Base-by-base conservation (phyloP, 1,140 invertebrate genomes). In the Neomicropteryx cornuta region DNA sequence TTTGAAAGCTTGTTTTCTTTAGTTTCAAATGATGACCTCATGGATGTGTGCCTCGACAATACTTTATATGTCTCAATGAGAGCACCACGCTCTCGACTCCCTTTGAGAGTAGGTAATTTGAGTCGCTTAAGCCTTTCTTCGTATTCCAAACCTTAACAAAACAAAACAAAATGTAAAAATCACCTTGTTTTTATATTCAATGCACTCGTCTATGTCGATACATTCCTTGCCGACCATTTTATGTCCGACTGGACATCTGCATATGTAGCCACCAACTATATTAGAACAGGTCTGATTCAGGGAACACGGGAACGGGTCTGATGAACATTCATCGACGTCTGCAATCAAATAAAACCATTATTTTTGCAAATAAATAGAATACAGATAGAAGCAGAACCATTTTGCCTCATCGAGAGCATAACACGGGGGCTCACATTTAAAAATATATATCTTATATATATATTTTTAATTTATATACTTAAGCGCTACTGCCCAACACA, bases 211-310 rank as follows among this genome's bases (percentile, higher is more conserved):
- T 2, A 65, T 52, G 28, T 65, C 60, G 4, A 62, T 55, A 13
- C 62, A 65, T 2, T 62, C 58, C 61, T 64, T 72, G 47, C 78
- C 74, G 22, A 62, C 38, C 58, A 73, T 51, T 17, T 66, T 63
- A 50, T 78, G 72, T 4, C 87, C 87, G 0, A 55, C 42, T 0
- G 80, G 80, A 53, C 87, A 91, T 22, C 72, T 61, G 48, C 87
- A 90, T 0, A 75, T 63, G 49, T 85, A 88, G 2, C 80, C 80
- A 10, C 86, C 85, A 2, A 62, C 66, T 3, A 75, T 66, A 57
- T 91, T 90, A 30, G 75, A 72, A 49, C 87, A 91, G 2, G 70
- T 66, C 54, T 89, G 83, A n/a, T 72, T 67, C 0, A 66, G 54
- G 0, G 66, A 68, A 50, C 87, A 91, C 45, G 74, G 71, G 36